Percentiles rank a stretch among this genome's conserved stretches.
Conservation (phyloP, 2,113 vertebrate genomes). For the Hylia prasina region DNA sequence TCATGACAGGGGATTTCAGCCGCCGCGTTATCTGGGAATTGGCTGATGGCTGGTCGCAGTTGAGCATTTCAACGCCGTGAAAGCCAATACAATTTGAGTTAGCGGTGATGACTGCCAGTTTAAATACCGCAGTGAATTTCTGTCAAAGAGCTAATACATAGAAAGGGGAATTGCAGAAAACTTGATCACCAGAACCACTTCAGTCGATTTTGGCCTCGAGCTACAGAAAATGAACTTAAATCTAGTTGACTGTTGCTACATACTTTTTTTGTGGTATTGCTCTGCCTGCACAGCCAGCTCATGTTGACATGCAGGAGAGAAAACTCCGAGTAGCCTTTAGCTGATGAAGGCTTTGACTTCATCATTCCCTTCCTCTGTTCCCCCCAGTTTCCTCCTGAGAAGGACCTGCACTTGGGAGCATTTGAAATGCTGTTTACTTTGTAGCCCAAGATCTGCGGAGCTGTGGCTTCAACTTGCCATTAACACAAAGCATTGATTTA, state of each 20-base stretch:
- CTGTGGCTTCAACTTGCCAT: background rate
- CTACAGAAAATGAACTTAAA: constrained; percentile 80
- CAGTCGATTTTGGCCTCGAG: constrained; percentile 78
- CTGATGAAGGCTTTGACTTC: background rate
- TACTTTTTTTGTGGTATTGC: constrained; percentile 69
- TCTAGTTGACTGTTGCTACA: constrained; percentile 70
- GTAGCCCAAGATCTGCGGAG: background rate
- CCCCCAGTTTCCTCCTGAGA: background rate
- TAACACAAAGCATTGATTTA: background rate
- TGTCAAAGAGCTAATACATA: constrained; percentile 72
- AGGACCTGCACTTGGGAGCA: background rate
- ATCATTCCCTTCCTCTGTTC: background rate
- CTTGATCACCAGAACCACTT: constrained; percentile 76
- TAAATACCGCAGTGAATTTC: constrained; percentile 80
- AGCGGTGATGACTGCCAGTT: constrained; percentile 80
- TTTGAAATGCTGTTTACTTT: background rate
- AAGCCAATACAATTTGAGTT: constrained; percentile 85
- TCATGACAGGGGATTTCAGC: constrained; percentile 77
- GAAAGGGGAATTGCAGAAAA: constrained; percentile 77
- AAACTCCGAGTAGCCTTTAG: background rate
- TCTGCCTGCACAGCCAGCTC: constrained; percentile 32
- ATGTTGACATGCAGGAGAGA: background rate
- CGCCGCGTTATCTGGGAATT: constrained; percentile 69
- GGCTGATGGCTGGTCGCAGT: constrained; percentile 76
- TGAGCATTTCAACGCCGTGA: constrained; percentile 74